Conservation (phyloP, 1,140 invertebrate species). For the Penaeus japonicus region DNA sequence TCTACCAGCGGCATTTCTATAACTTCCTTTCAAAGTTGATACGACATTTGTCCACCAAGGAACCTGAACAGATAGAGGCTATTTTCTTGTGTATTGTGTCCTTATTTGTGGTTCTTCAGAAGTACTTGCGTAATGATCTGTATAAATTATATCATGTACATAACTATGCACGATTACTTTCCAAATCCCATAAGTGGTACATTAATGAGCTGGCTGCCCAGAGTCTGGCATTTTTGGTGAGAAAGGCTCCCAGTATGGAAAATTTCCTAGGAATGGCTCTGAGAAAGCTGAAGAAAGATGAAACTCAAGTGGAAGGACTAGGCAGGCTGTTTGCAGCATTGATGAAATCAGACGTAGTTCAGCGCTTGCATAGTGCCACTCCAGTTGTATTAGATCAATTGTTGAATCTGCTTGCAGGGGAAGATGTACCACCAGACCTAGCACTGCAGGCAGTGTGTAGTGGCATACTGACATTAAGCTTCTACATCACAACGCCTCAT, state of each 20-base stretch:
- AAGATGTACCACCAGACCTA: not conserved
- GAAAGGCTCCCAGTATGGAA: constrained; percentile 17
- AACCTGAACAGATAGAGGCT: constrained; percentile 36
- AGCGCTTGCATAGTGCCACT: constrained; percentile 33
- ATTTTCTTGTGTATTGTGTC: constrained; percentile 40
- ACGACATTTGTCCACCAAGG: not conserved
- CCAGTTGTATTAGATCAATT: not conserved
- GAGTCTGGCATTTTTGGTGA: constrained; percentile 25
- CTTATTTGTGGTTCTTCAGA: constrained; percentile 33
- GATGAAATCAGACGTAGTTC: constrained; percentile 41
- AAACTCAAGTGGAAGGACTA: constrained; percentile 1
- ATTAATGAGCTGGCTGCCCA: constrained; percentile 48
- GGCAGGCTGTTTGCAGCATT: constrained; percentile 31
- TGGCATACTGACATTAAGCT: not conserved
- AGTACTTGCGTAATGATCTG: constrained; percentile 23
- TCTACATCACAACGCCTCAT: constrained; percentile 27
- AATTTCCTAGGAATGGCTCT: not conserved
- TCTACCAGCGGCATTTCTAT: constrained; percentile 34
- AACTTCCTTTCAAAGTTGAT: constrained; percentile 6
- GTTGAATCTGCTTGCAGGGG: constrained; percentile 8
- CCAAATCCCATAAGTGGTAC: constrained; percentile 19
- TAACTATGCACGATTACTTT: constrained; percentile 9
- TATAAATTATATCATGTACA: constrained; percentile 22
- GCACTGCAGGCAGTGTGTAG: constrained; percentile 3
- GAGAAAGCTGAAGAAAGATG: constrained; percentile 21